These are phyloP conservation scores for Achatina immaculata DNA, from an alignment of 1,140 invertebrate species.

Conservation along the genomic window DNA sequence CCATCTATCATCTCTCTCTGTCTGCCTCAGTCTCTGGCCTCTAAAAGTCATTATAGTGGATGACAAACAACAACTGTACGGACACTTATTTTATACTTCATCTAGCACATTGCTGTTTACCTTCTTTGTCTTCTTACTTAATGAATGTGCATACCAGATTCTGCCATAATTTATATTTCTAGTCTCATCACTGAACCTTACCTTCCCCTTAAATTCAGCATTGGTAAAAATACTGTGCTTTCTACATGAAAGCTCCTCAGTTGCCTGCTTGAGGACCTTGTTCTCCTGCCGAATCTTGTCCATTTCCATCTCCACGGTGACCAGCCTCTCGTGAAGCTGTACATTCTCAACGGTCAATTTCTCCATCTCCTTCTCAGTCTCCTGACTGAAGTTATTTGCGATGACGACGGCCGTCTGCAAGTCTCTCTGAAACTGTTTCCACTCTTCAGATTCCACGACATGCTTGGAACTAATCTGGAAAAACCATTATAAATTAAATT, in stretches of 20 bases:
- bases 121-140: no score
- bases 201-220: constrained; percentile 57
- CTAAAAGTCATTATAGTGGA: no score
- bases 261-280: constrained; percentile 77
- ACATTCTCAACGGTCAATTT: constrained; percentile 74
- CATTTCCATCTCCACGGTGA: constrained; percentile 72
- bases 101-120: no score
- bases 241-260: constrained; percentile 35
- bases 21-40: no score
- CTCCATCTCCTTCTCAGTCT: constrained; percentile 80
- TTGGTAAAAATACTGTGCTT: constrained; percentile 39
- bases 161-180: no score
- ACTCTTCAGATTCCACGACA: constrained; percentile 76
- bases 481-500: no score
- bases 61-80: no score
- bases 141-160: no score
- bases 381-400: constrained; percentile 90
- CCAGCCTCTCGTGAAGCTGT: constrained; percentile 3
- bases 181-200: constrained; percentile 30
- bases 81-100: no score
- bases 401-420: constrained; percentile 92
- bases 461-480: constrained; percentile 44
- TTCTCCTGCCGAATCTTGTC: constrained; percentile 78
- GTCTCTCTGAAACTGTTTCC: constrained; percentile 94
- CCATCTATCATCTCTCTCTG: no score